Evolutionary conservation across 2,797 vertebrate species (phyloP), one percentile per base, ranked within the genome.

Genomic region (Netta rufina): DNA sequence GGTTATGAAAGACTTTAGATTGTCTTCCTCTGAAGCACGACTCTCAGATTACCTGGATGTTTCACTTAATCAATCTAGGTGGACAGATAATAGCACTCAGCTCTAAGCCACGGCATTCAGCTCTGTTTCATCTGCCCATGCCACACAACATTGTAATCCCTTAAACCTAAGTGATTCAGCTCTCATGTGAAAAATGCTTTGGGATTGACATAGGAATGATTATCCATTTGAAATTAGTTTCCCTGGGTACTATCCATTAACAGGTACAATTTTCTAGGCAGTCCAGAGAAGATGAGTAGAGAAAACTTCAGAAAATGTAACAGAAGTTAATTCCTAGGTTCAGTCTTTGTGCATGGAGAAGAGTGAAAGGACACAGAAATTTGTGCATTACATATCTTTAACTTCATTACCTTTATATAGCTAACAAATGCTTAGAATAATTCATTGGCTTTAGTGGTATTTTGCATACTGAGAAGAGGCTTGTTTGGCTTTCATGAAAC

Each of bases 131-230:
- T 82, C 72, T 60, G 64, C 47, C 53, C n/a, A 0, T 39, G 51
- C 41, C 86, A 84, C 43, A 22, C 22, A 39, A 28, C 22, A n/a
- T 28, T 54, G 64, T 8, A 64, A 85, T 80, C 21, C 74, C 13
- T 54, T 27, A 32, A 76, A 82, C 33, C 36, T 5, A 17, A 67
- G 22, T 19, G 47, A 61, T 45, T 71, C 84, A 84, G 66, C 21
- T 43, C 36, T 82, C 6, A 66, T 62, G 39, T 74, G 92, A 82
- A 84, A 95, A 86, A 95, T 84, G 81, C 27, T 73, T n/a, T 8
- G 8, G 27, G 38, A 76, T 33, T 3, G 4, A 47, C 10, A 53
- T 0, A 47, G 51, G 67, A 86, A 83, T 5, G 27, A 61, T 61
- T 54, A 74, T 39, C 72, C 75, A 38, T 65, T 32, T 72, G 60